Base-by-base conservation (phyloP, 2,113 vertebrate species). In the Platichthys flesus region DNA sequence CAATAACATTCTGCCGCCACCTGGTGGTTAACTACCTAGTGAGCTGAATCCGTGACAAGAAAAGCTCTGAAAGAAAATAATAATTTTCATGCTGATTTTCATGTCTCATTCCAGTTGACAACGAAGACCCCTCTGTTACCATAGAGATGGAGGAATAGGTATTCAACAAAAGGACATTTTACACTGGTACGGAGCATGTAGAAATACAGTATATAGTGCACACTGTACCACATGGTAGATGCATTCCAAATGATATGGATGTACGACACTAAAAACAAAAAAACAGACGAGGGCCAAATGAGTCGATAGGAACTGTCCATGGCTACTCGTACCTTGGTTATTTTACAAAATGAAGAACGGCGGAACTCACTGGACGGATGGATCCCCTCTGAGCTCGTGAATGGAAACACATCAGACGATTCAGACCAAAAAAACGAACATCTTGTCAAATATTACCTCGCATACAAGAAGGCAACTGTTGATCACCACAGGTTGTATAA, bases 121-220 rank as follows among this genome's bases (percentile, higher is more conserved):
- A 92, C 65, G 81, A 65, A 21, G 93, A 91, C 54, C 85, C 90
- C 12, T 94, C 91, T 56, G 90, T 95, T 56, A 91, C 91, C 35
- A 87, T 95, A 66, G 91, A 92, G 75, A 91, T 94, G 76, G 94
- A 95, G 68, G 91, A 91, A 21, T 91, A 92, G 71, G 35, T 9
- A 55, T 52, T 68, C 21, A 58, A 72, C 1, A 45, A 51, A 68
- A 74, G 47, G 72, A 77, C 74, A 47, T 69, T 23, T 67, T 18
- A 67, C 67, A 68, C 42, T 65, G 74, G 60, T 54, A 62, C 74
- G 63, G 55, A 65, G 26, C 68, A 80, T 45, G 37, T 52, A 63
- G 24, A 76, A 75, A 76, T 8, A 63, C 37, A 45, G 61, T 51
- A 52, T 56, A 58, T 78, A 15, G 2, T 42, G 42, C 71, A 76